phyloP scores from a whole-genome alignment of 2,113 vertebrate species.

The Peucedramus taeniatus region DNA sequence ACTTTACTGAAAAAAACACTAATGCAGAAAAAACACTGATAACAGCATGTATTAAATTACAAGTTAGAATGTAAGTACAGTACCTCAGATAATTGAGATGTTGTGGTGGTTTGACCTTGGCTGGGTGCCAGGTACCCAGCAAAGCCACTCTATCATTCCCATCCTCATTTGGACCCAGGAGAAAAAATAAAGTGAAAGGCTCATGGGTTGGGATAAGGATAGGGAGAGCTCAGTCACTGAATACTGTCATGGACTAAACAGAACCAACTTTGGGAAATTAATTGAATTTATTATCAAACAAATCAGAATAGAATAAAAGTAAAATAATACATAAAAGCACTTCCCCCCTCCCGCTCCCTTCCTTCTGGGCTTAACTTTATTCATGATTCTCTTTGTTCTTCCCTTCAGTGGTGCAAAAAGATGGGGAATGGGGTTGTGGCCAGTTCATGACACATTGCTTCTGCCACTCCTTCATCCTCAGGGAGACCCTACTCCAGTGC shows the following conservation, averaged over 20 bases:
- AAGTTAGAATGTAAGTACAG: not conserved
- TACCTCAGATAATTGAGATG: not conserved
- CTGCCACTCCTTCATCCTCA: not conserved
- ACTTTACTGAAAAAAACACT: not conserved
- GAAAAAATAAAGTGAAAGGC: not conserved
- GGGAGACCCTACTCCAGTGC: not conserved
- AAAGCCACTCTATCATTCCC: not conserved
- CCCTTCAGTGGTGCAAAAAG: not conserved
- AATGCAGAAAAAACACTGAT: not conserved
- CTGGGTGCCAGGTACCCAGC: not conserved
- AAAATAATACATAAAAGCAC: not conserved
- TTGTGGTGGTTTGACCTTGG: not conserved
- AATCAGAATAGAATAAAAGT: not conserved
- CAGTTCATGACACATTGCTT: not conserved
- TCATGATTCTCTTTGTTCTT: not conserved
- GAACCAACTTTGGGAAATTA: not conserved
- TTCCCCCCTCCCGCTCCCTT: rapidly evolving
- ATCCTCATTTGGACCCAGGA: not conserved
- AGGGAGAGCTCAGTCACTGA: not conserved
- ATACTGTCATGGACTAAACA: not conserved
- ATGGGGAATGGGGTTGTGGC: too few relatives aligned
- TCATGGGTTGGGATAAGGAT: not conserved
- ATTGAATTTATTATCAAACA: not conserved
- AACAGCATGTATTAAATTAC: not conserved
- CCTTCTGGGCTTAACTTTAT: not conserved